Evolutionary conservation across 2,797 vertebrate genomes (phyloP), one percentile per base, ranked within the genome.

Genomic region (Galago senegalensis): DNA sequence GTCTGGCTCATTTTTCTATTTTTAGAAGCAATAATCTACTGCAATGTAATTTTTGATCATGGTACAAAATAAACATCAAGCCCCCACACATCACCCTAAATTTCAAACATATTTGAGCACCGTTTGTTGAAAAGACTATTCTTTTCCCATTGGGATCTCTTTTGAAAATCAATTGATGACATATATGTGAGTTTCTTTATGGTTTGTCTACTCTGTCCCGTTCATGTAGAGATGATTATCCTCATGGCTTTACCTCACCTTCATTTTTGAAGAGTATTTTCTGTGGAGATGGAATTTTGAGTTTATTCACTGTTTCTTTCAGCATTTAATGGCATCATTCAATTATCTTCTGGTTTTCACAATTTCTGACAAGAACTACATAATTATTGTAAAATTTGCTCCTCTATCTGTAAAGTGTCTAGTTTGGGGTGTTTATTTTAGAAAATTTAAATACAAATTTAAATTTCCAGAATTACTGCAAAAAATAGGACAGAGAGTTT

Each of bases 331-430:
- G 70, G 49, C 73, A 7, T 25, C n/a, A n/a, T 83, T 61, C 60
- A 37, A 1, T 93, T 88, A 8, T 93, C 65, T 86, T 83, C 60
- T 83, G 87, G 29, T 46, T 94, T 83, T 9, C 7, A 77, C 76
- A 67, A 84, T 25, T 95, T 93, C 80, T 96, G 27, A 87, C 60
- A 91, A 91, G 65, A 75, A 31, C 23, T 46, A 6, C 8, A 76
- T 4, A 13, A 63, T 87, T 93, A 65, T 40, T 81, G 89, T 87
- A 23, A 67, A 72, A 83, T 79, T 73, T 67, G 5, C n/a, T 49
- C 43, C 21, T 94, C 87, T 58, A n/a, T 77, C 31, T 46, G 17
- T 23, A 69, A 92, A 72, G 40, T 76, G 18, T 21, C 23, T 84
- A 82, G 53, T 76, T 69, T 67, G 40, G 16, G 61, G 12, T 43